Evolutionary conservation across 2,113 vertebrate genomes (phyloP), one percentile per base, ranked within the genome.

Genomic region (Drymodes brunneopygia): DNA sequence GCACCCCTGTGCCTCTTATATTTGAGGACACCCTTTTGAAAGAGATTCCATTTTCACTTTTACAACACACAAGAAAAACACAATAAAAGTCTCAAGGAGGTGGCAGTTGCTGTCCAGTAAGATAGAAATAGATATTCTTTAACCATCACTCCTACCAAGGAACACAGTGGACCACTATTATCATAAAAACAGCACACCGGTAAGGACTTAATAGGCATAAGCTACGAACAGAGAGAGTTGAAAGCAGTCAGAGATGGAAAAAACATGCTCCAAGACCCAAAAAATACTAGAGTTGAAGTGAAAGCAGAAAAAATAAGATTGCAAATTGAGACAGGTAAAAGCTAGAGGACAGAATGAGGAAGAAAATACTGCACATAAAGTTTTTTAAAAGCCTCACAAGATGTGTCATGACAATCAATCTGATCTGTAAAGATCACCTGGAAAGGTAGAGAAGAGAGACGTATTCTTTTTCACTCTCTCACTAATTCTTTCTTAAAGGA

Each of bases 161-260:
- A 82, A 90, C 0, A 15, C 4, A 42, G 51, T 7, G 45, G 21
- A 51, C 27, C 3, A 20, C 4, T 2, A 4, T 28, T 67, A 58
- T 1, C 5, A 82, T 72, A 85, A 86, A 87, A 27, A 0, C 4
- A 58, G 12, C 1, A 0, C 20, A 20, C 40, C 79, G 24, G 45
- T 66, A 81, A 80, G 35, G 61, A 81, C 58, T n/a, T n/a, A n/a
- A n/a, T n/a, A n/a, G n/a, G n/a, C n/a, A n/a, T n/a, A n/a, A n/a
- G n/a, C n/a, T n/a, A n/a, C n/a, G n/a, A 84, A 29, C 2, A 91
- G 60, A 48, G 31, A 82, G 33, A 77, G 38, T 3, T 42, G 44
- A 66, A 92, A 73, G 33, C 57, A 78, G n/a, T 48, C 15, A 66
- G 27, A 81, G 7, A 74, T 4, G 5, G 56, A 36, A 84, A 79